Base-by-base conservation (phyloP, 53 echinoderm and acorn worm species). In the Zoroaster sp. region DNA sequence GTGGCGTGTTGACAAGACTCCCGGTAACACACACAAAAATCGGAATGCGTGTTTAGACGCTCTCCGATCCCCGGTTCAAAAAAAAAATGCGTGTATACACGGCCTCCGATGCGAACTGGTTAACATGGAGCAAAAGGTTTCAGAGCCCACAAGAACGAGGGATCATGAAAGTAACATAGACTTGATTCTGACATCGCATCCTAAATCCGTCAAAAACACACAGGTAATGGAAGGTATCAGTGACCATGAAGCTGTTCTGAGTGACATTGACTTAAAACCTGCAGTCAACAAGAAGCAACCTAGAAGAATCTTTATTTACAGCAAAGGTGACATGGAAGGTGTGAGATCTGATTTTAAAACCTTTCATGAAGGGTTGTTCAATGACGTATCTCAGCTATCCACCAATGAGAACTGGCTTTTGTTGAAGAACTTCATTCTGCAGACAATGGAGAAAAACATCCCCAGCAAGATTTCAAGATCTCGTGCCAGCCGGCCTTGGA, bases 61-160 rank as follows among this genome's bases (percentile, higher is more conserved):
- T n/a, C n/a, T n/a, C n/a, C n/a, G n/a, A n/a, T n/a, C n/a, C n/a
- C n/a, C n/a, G n/a, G n/a, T n/a, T n/a, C n/a, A n/a, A n/a, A n/a
- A n/a, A n/a, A n/a, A n/a, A n/a, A n/a, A n/a, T n/a, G n/a, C n/a
- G n/a, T n/a, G n/a, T n/a, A n/a, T n/a, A n/a, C n/a, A n/a, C n/a
- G n/a, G n/a, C n/a, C n/a, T n/a, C n/a, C n/a, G n/a, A n/a, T n/a
- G n/a, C n/a, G n/a, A n/a, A n/a, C n/a, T n/a, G n/a, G n/a, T n/a
- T n/a, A 55, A 55, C 40, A 47, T 90, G 46, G 90, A 90, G 40
- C 90, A 89, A 42, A 72, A 72, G 73, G 87, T 87, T 3, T 21
- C 9, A 38, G 37, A 73, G 73, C 83, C 89, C 23, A 89, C 89
- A 8, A 89, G 89, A 70, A 80, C 49, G 38, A 45, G 40, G 20